Evolutionary conservation across 2,888 invertebrate species (phyloP).

Genomic region (Epinotia demarniana): DNA sequence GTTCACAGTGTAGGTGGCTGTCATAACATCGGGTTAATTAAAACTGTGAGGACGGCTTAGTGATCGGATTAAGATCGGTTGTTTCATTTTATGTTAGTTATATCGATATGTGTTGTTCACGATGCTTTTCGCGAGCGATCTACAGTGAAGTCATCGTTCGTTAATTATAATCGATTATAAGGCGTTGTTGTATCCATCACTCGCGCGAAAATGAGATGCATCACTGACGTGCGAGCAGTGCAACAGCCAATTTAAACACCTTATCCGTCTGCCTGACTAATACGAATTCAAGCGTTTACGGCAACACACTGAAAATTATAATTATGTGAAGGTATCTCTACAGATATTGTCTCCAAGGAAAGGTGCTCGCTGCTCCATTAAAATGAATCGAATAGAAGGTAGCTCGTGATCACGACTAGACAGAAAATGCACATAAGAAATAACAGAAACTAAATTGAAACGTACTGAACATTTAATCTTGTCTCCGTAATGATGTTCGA

Average conservation of each 20-base stretch:
- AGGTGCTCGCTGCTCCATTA: too few relatives aligned
- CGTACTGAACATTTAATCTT: constrained; percentile 19
- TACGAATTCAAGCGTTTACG: too few relatives aligned
- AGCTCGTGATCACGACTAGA: background rate
- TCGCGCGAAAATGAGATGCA: background rate
- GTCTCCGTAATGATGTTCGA: constrained; percentile 35
- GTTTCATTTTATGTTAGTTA: constrained; percentile 31
- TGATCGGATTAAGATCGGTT: constrained; percentile 50
- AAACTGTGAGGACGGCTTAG: constrained; percentile 62
- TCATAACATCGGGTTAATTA: constrained; percentile 67
- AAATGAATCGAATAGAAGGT: too few relatives aligned
- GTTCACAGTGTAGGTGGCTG: constrained; percentile 47
- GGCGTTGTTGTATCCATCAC: background rate
- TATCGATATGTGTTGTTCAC: constrained; percentile 34
- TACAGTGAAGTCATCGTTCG: constrained; percentile 43
- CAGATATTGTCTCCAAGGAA: too few relatives aligned
- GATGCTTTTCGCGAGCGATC: constrained; percentile 32
- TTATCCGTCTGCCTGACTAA: background rate
- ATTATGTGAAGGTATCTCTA: too few relatives aligned
- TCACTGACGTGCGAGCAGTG: too few relatives aligned
- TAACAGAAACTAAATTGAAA: constrained; percentile 20
- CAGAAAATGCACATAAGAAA: constrained; percentile 1
- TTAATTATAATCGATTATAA: constrained; percentile 42
- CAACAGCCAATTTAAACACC: too few relatives aligned
- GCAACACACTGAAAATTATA: too few relatives aligned